These are phyloP conservation scores for Cydia amplana DNA, from an alignment of 1,140 invertebrate genomes.

Conservation along the genomic window DNA sequence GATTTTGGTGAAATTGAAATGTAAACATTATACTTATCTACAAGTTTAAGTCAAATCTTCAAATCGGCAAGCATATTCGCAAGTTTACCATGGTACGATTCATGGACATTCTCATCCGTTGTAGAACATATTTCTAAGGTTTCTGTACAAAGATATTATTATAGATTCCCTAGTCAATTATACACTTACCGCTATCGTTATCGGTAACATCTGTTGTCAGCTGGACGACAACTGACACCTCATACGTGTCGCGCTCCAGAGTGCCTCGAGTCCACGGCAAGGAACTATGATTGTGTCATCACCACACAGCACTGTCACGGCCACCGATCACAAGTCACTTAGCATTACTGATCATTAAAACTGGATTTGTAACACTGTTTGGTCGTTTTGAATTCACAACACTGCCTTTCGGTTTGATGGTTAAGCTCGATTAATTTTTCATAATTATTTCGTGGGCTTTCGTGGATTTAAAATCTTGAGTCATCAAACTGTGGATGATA, in stretches of 20 bases:
- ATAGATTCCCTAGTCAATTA: neutral
- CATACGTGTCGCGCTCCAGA: slow-evolving; percentile 78
- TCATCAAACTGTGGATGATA: slow-evolving; percentile 4
- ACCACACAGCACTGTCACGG: slow-evolving; percentile 20
- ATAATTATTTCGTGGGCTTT: neutral
- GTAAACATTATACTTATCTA: too few relatives aligned
- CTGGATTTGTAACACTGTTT: slow-evolving; percentile 10
- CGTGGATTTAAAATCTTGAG: slow-evolving; percentile 4
- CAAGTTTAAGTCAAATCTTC: too few relatives aligned
- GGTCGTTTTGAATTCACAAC: neutral
- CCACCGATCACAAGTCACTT: slow-evolving; percentile 32
- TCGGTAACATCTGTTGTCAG: slow-evolving; percentile 79
- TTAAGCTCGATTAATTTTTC: neutral
- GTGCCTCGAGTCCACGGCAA: slow-evolving; percentile 49
- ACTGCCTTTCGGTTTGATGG: neutral
- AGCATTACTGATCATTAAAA: neutral
- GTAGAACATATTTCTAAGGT: too few relatives aligned
- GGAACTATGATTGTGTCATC: slow-evolving; percentile 30
- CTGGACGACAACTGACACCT: slow-evolving; percentile 77
- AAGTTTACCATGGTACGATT: too few relatives aligned
- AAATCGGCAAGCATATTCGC: too few relatives aligned
- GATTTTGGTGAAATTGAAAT: too few relatives aligned
- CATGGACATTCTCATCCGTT: too few relatives aligned
- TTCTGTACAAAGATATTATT: too few relatives aligned
- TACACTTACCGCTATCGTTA: slow-evolving; percentile 70